Evolutionary conservation across 2,113 vertebrate species (phyloP).

Genomic region (Pygoscelis adeliae): DNA sequence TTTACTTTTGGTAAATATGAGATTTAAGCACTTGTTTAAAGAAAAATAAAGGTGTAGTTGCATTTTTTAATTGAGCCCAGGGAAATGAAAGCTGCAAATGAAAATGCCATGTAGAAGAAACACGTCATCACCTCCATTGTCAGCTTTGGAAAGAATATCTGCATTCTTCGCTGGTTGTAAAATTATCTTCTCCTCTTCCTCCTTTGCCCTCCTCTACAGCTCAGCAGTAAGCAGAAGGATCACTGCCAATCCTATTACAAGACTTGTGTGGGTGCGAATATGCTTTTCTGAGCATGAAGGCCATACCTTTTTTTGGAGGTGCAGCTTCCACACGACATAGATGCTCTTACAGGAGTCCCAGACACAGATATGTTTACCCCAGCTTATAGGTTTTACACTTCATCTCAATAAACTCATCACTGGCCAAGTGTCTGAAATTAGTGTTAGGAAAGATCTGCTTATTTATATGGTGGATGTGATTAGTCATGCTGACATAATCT

Average conservation of each 20-base stretch:
- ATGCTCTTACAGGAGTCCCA: not conserved
- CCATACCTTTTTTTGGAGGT: not conserved
- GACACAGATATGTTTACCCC: not conserved
- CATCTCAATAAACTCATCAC: not conserved
- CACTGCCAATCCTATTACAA: not conserved
- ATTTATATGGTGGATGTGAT: not conserved
- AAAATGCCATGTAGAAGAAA: not conserved
- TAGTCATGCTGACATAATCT: not conserved
- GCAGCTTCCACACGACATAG: not conserved
- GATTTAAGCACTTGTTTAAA: not conserved
- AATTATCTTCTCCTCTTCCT: not conserved
- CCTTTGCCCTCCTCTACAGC: not conserved
- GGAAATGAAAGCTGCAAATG: not conserved
- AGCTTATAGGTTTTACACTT: not conserved
- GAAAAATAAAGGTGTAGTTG: not conserved
- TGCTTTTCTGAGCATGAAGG: not conserved
- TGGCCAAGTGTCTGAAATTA: not conserved
- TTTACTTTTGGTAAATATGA: not conserved
- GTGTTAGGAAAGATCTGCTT: not conserved
- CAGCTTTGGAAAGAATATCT: not conserved
- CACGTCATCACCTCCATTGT: fast-evolving
- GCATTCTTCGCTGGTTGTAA: not conserved
- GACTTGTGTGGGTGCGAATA: not conserved
- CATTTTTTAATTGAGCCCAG: not conserved
- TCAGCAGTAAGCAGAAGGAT: not conserved